Evolutionary conservation across 1,140 invertebrate genomes (phyloP), one percentile per base, ranked within the genome.

Genomic region (Oscheius sp.): DNA sequence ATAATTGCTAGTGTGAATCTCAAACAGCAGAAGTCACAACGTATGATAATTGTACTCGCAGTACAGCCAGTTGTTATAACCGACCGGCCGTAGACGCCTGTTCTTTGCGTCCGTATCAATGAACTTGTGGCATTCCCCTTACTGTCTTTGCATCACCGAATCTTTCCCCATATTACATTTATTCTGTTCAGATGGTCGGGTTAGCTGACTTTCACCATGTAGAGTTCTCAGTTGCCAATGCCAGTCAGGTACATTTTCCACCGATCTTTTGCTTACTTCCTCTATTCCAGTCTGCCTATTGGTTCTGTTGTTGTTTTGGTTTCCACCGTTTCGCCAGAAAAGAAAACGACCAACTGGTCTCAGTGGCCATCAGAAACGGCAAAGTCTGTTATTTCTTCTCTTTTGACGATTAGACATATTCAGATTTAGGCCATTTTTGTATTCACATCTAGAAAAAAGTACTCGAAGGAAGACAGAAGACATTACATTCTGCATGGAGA

Each of bases 321-420:
- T 99, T 98, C 84, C 89, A 94, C 85, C 91, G 92, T 0, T 85
- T 94, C 49, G 93, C 91, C 1, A 97, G 96, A 85, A 90, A 90
- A 68, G 94, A 97, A 87, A 97, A 94, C 26, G 92, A 93, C 29
- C 90, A 89, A 61, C 88, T 94, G 67, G 91, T 91, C 7, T 87
- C 90, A 10, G 92, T 97, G 87, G 94, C 90, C 52, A 90, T 98
- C 29, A 89, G 88, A 84, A 92, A 97, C 87, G 93, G 97, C 85
- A 91, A 94, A 90, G 94, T 97, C 23, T 94, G 95, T 84, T 91
- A 93, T n/a, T 93, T 96, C 79, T 90, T 91, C 81, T 93, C 91
- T 63, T 23, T 73, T 23, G 63, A 42, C 31, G 63, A 15, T 46
- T 46, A 62, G n/a, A n/a, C n/a, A n/a, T n/a, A n/a, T n/a, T n/a